Conservation (phyloP, 2,113 vertebrate genomes). For the Festucalex cinctus region DNA sequence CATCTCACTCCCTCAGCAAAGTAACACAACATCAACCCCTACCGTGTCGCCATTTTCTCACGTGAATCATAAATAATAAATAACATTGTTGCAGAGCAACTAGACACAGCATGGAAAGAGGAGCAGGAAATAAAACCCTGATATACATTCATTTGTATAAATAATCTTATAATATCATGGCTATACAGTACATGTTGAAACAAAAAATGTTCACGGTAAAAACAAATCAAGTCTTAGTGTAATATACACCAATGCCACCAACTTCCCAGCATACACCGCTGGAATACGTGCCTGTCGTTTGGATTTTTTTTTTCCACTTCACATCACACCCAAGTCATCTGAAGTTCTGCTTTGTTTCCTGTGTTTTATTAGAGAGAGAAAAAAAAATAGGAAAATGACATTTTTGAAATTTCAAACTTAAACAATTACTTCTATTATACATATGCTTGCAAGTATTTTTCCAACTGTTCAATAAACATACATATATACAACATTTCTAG, state of each 20-base stretch:
- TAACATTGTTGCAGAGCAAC: slow-evolving; percentile 51
- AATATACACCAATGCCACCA: slow-evolving; percentile 76
- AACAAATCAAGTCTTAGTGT: slow-evolving; percentile 66
- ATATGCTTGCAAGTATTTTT: too few species aligned
- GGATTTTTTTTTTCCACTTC: slow-evolving; percentile 36
- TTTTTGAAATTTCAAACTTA: too few species aligned
- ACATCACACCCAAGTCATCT: slow-evolving; percentile 60
- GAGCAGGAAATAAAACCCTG: slow-evolving; percentile 1
- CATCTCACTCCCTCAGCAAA: neutral
- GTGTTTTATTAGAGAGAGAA: neutral
- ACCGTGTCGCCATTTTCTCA: slow-evolving; percentile 30
- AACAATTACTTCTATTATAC: too few species aligned
- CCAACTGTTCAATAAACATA: too few species aligned
- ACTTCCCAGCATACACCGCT: slow-evolving; percentile 57
- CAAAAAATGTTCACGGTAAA: slow-evolving; percentile 68
- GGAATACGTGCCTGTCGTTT: slow-evolving; percentile 51
- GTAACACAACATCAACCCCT: slow-evolving; percentile 13
- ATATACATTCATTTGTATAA: slow-evolving; percentile 73
- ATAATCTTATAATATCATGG: slow-evolving; percentile 59
- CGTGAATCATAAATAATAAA: slow-evolving; percentile 62
- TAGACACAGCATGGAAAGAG: slow-evolving; percentile 59
- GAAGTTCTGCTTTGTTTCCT: slow-evolving; percentile 69
- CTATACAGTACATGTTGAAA: slow-evolving; percentile 67
- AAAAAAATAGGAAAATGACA: neutral
- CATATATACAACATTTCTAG: too few species aligned